Conservation (phyloP, 1,140 invertebrate species). For the Archivesica marissinica region DNA sequence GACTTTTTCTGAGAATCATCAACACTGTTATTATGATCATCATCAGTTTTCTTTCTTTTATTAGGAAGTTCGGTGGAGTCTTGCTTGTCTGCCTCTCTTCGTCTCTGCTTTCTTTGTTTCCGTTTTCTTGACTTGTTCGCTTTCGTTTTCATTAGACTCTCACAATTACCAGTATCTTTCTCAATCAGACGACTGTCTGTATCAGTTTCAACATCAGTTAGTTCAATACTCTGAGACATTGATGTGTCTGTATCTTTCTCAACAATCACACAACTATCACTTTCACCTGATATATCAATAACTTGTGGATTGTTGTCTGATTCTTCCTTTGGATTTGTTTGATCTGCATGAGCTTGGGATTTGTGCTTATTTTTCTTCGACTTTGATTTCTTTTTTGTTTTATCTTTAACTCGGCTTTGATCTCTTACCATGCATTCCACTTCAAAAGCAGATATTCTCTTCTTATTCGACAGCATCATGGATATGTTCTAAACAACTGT, state of each 20-base stretch:
- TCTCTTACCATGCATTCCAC: neutral
- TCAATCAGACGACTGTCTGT: neutral
- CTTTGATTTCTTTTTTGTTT: neutral
- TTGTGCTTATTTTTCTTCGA: neutral
- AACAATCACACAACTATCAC: neutral
- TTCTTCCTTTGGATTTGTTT: neutral
- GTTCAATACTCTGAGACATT: neutral
- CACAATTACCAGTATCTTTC: neutral
- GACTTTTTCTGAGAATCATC: neutral
- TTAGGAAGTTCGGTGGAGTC: neutral
- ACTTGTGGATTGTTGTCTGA: neutral
- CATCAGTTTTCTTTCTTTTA: neutral
- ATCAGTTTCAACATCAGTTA: neutral
- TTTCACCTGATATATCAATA: constrained; percentile 24
- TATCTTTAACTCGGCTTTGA: neutral
- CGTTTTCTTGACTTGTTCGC: neutral
- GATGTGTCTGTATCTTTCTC: neutral
- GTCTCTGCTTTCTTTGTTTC: neutral
- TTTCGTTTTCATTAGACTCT: neutral
- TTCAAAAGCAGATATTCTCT: constrained; percentile 1
- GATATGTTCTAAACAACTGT: neutral
- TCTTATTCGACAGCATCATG: neutral
- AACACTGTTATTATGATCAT: neutral
- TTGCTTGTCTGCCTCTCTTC: neutral
- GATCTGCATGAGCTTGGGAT: neutral